Percentiles rank a stretch among this genome's conserved stretches.
These are phyloP conservation scores for Echeneis naucrates DNA, from an alignment of 2,797 vertebrate genomes.

Conservation along the genomic window DNA sequence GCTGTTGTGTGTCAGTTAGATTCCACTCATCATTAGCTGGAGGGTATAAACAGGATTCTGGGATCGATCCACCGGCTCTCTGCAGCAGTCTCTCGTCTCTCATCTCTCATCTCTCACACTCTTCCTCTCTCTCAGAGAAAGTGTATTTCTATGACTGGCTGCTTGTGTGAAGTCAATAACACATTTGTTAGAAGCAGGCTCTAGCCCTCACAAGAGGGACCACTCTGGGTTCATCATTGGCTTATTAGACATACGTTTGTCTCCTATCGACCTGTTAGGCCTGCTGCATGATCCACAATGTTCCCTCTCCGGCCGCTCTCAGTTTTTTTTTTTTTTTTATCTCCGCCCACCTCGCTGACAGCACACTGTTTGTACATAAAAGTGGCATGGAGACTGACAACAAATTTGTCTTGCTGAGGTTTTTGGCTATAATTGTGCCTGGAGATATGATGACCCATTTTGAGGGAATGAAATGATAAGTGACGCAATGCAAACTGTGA, in stretches of 20 bases:
- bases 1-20: conserved; percentile 56
- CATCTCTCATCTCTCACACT: conserved; percentile 47
- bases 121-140: conserved; percentile 32
- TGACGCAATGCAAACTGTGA: conserved; percentile 55
- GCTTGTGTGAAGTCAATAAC: conserved; percentile 77
- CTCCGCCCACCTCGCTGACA: conserved; percentile 49
- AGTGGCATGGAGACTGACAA: conserved; percentile 60
- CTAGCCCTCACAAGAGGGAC: conserved; percentile 68
- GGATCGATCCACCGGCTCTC: conserved; percentile 65
- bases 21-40: conserved; percentile 44
- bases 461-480: conserved; percentile 67
- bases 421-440: conserved; percentile 72
- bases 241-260: conserved; percentile 81
- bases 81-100: conserved; percentile 44
- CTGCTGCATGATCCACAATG: conserved; percentile 40
- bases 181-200: conserved; percentile 68
- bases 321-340: conserved; percentile 49
- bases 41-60: conserved; percentile 40
- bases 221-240: conserved; percentile 72
- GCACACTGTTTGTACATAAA: conserved; percentile 64
- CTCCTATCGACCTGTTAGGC: conserved; percentile 68
- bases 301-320: conserved; percentile 23
- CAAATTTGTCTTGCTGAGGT: conserved; percentile 70
- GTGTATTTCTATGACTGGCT: conserved; percentile 62
- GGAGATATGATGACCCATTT: conserved; percentile 77